phyloP scores from a whole-genome alignment of 2,888 invertebrate species.

The Eupithecia abbreviata region DNA sequence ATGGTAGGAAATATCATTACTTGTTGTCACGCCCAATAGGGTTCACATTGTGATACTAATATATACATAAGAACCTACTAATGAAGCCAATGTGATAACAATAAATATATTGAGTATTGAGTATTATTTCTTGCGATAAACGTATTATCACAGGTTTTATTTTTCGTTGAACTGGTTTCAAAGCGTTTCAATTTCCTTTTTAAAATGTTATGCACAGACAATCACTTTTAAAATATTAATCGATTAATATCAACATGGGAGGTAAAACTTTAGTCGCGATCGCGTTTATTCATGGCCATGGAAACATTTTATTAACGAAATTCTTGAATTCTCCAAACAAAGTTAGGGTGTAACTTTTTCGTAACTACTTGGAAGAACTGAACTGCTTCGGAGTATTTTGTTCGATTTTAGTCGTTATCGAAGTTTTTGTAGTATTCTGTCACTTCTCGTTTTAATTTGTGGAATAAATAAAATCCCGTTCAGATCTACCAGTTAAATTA shows the following conservation, averaged over 20 bases:
- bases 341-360: slow-evolving; percentile 30
- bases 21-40: no score
- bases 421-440: not conserved
- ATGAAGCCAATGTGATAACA: no score
- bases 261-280: slow-evolving; percentile 14
- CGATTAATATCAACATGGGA: not conserved
- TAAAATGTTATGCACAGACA: not conserved
- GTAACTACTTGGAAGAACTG: slow-evolving; percentile 22
- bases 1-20: not conserved
- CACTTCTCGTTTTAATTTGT: not conserved
- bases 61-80: no score
- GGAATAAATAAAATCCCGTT: no score
- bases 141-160: not conserved
- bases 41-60: no score
- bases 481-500: no score
- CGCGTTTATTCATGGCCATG: slow-evolving; percentile 26
- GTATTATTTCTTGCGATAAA: no score
- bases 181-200: not conserved
- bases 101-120: no score
- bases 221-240: not conserved
- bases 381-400: slow-evolving; percentile 29
- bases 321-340: slow-evolving; percentile 29
- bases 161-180: not conserved
- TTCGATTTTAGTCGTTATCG: slow-evolving; percentile 23
- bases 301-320: slow-evolving; percentile 29